Evolutionary conservation across 1,140 invertebrate species (phyloP).

Genomic region (Leguminivora glycinivorella): DNA sequence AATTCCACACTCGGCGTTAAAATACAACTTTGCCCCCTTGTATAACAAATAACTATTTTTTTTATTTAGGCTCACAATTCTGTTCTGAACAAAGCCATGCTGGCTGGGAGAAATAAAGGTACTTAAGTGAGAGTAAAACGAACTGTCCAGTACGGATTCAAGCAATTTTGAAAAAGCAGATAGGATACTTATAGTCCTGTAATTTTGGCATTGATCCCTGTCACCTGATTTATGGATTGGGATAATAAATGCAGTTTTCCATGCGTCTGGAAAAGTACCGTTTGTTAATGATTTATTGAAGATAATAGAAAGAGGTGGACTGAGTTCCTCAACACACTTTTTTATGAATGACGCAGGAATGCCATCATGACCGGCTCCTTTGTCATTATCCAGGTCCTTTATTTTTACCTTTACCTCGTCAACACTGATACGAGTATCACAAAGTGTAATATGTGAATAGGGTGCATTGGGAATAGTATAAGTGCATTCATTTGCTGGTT

Average conservation of each 20-base stretch:
- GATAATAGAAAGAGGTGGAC: slow-evolving; percentile 21
- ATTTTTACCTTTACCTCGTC: slow-evolving; percentile 12
- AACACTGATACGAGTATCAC: neutral
- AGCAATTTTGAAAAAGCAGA: no score
- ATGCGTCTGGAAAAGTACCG: slow-evolving; percentile 30
- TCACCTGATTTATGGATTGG: slow-evolving; percentile 33
- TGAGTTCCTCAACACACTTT: slow-evolving; percentile 25
- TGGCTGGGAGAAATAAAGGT: no score
- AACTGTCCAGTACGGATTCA: no score
- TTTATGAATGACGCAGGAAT: slow-evolving; percentile 32
- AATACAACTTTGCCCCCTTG: no score
- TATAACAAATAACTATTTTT: no score
- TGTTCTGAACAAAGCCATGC: no score
- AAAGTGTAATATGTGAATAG: neutral
- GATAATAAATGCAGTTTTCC: slow-evolving; percentile 33
- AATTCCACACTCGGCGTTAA: no score
- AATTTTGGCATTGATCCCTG: no score
- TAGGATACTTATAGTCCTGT: no score
- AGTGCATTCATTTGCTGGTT: slow-evolving; percentile 24
- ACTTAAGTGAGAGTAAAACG: no score
- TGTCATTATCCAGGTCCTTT: slow-evolving; percentile 25
- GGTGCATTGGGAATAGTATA: neutral
- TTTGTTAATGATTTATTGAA: slow-evolving; percentile 31
- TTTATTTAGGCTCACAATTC: no score
- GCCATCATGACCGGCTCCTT: slow-evolving; percentile 31